Conservation (phyloP, 2,888 invertebrate species). For the Eugnorisma glareosa region DNA sequence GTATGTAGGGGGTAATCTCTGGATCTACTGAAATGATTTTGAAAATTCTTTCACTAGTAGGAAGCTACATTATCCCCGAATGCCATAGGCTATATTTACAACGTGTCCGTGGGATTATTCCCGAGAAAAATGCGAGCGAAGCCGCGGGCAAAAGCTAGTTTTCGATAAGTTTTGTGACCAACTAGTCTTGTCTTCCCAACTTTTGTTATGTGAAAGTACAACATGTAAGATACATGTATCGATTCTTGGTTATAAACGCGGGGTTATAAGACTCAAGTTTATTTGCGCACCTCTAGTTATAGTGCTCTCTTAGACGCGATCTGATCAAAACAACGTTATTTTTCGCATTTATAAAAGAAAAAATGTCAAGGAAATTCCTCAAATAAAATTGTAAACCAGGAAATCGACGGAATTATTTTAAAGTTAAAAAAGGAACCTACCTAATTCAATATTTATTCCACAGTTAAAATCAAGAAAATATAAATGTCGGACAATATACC, state of each 20-base stretch:
- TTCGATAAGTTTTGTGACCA: neutral
- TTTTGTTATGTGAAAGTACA: neutral
- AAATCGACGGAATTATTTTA: neutral
- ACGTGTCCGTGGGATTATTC: no score
- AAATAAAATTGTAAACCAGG: neutral
- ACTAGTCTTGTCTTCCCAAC: neutral
- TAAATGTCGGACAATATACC: slow-evolving; percentile 78
- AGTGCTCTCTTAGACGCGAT: neutral
- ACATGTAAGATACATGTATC: neutral
- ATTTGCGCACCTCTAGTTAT: neutral
- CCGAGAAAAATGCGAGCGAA: no score
- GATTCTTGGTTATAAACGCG: neutral
- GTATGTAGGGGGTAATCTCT: no score
- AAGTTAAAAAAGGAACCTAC: neutral
- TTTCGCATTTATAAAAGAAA: neutral
- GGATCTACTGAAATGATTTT: no score
- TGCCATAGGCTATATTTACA: no score
- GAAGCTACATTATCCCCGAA: no score
- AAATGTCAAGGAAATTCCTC: accelerated
- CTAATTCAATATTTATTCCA: slow-evolving; percentile 51
- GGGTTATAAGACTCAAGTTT: neutral
- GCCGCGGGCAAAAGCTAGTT: no score
- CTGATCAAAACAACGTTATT: neutral
- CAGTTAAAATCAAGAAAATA: slow-evolving; percentile 82
- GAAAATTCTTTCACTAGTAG: no score